Evolutionary conservation across 2,113 vertebrate species (phyloP), one percentile per base, ranked within the genome.

Genomic region (Channa maculata): DNA sequence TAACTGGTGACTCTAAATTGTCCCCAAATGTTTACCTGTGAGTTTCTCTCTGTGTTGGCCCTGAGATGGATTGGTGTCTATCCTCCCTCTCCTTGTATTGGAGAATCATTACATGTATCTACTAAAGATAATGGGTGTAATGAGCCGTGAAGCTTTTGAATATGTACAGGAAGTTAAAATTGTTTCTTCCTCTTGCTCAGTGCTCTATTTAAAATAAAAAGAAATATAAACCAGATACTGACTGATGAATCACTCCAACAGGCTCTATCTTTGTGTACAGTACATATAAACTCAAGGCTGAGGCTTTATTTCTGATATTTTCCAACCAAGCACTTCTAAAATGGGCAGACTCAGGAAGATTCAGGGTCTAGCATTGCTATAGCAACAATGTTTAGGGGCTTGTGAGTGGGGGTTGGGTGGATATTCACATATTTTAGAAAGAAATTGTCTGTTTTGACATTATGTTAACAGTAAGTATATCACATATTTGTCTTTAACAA

Each of bases 351-450:
- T 2, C 24, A 24, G 24, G 59, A 59, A 55, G 67, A 63, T 80
- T 85, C 82, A 61, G 69, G 64, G 75, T 69, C 89, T 66, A 7
- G 73, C 62, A 88, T 93, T 66, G 78, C 88, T 90, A 91, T 90
- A 87, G 89, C 86, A 93, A 93, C 89, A 14, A 73, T 74, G 70
- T 83, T 81, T 46, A 60, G 50, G 77, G 75, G 52, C 52, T 68
- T 3, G 57, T 72, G 65, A 10, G 74, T 43, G 63, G 79, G 81
- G 45, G 67, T 34, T 71, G 71, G 50, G 44, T 62, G 54, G 38
- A 46, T 53, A 65, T 65, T 61, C 54, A 65, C 49, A 49, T 36
- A 9, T 24, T 65, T 68, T 24, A 52, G 8, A 51, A 65, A 61
- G 45, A 53, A 39, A 39, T 8, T 53, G 15, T 10, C 8, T 24